A percentile compares a stretch with the other conserved stretches of the same genome.
phyloP scores from a whole-genome alignment of 2,888 invertebrate species.

The Creontiades dilutus region DNA sequence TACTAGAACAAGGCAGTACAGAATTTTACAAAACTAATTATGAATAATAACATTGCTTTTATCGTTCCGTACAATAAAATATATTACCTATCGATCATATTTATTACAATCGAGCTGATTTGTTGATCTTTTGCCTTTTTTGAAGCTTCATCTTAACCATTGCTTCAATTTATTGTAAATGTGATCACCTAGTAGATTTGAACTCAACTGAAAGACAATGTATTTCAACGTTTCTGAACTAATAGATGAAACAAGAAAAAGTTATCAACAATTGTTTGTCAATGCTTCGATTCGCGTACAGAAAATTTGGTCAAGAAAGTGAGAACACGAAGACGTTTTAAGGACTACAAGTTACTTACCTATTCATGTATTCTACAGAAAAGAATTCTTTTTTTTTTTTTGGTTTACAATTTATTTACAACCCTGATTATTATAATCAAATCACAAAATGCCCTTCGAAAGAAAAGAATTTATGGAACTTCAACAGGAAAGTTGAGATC shows the following conservation, averaged over 20 bases:
- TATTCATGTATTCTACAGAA: not conserved
- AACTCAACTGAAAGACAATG: not conserved
- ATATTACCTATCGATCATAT: too few relatives aligned
- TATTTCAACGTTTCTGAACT: not conserved
- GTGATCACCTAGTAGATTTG: not conserved
- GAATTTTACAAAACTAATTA: too few relatives aligned
- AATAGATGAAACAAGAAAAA: not conserved
- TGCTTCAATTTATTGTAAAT: too few relatives aligned
- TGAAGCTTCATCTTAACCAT: too few relatives aligned
- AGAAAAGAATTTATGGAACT: not conserved
- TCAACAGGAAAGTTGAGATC: not conserved
- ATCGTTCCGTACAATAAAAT: too few relatives aligned
- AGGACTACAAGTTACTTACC: not conserved
- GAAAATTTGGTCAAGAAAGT: not conserved
- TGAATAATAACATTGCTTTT: too few relatives aligned
- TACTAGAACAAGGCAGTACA: too few relatives aligned
- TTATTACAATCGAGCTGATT: too few relatives aligned
- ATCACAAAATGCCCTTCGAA: constrained; percentile 1
- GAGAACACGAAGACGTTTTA: not conserved
- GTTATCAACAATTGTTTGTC: not conserved
- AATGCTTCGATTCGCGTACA: not conserved
- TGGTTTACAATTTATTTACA: constrained; percentile 10
- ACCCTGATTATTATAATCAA: constrained; percentile 39
- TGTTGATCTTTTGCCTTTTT: too few relatives aligned
- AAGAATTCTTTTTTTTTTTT: not conserved